Evolutionary conservation across 2,797 vertebrate genomes (phyloP), one percentile per base, ranked within the genome.

Genomic region (Amblyopsis hoosieri): DNA sequence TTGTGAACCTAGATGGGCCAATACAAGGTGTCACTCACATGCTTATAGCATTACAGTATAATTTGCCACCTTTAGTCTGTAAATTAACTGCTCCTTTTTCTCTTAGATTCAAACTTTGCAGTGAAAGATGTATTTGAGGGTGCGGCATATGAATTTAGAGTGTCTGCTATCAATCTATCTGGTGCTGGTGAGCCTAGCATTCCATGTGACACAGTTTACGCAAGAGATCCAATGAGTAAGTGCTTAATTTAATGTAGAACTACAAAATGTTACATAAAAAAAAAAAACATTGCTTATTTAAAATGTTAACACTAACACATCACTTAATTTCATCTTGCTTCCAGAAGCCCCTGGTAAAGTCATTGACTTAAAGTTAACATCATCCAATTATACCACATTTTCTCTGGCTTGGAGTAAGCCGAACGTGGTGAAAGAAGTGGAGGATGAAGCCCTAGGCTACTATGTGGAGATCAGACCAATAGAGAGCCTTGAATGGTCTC

Each of bases 91-190:
- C 12, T 29, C 17, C 0, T 4, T 49, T 23, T 57, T 57, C 68
- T 60, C 19, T 49, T 61, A 94, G 91, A 87, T 47, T 91, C 84
- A 91, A 87, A 89, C 81, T 94, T 84, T 82, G 88, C 84, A 0
- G 91, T 95, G 45, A 89, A 67, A 3, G 89, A 90, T 54, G 55
- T 99, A 33, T 89, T 93, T 77, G 93, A 93, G 13, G 96, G 95
- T 2, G 86, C 91, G 15, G 92, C 91, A 49, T 97, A 97, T 19
- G 94, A 95, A 82, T 98, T 98, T 54, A 90, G 95, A 12, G 94
- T 98, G 76, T 89, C 91, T 7, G 96, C 95, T 0, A 81, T 98
- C 69, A 94, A 94, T 56, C 80, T 93, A 37, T 93, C 94, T 3
- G 96, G 96, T 6, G 54, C 78, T 0, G 95, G 96, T 66, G 92